Conservation (phyloP, 2,797 vertebrate species). For the Etheostoma perlongum region DNA sequence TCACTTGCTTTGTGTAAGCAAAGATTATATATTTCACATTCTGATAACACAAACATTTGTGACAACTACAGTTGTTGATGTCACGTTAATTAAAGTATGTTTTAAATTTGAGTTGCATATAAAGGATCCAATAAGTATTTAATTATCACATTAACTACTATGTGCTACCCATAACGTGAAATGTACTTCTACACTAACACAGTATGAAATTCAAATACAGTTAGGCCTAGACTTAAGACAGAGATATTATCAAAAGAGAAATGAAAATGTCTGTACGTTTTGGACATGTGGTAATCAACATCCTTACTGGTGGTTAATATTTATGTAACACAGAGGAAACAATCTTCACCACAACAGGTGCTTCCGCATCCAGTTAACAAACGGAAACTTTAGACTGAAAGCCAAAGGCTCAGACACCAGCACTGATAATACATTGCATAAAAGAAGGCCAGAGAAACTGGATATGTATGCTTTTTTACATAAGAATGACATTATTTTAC, state of each 20-base stretch:
- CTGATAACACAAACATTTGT: neutral
- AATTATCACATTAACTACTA: neutral
- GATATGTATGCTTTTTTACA: neutral
- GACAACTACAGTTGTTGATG: no score
- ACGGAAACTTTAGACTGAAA: slow-evolving; percentile 28
- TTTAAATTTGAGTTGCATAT: neutral
- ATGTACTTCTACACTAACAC: neutral
- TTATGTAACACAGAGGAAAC: slow-evolving; percentile 59
- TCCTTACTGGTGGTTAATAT: slow-evolving; percentile 38
- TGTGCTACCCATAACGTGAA: neutral
- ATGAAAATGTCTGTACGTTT: neutral
- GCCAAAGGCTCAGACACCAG: slow-evolving; percentile 5
- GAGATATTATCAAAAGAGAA: neutral
- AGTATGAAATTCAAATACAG: neutral
- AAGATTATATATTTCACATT: neutral
- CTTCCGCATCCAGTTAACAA: slow-evolving; percentile 52
- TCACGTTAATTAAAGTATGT: neutral
- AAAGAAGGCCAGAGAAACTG: neutral
- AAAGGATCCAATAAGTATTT: neutral
- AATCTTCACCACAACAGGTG: slow-evolving; percentile 65
- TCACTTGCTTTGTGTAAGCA: neutral
- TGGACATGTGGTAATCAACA: slow-evolving; percentile 20
- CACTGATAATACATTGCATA: neutral
- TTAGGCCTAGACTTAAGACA: no score
- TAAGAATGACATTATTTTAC: no score